Base-by-base conservation (phyloP, 2,113 vertebrate species). In the Hemibates koningsi region DNA sequence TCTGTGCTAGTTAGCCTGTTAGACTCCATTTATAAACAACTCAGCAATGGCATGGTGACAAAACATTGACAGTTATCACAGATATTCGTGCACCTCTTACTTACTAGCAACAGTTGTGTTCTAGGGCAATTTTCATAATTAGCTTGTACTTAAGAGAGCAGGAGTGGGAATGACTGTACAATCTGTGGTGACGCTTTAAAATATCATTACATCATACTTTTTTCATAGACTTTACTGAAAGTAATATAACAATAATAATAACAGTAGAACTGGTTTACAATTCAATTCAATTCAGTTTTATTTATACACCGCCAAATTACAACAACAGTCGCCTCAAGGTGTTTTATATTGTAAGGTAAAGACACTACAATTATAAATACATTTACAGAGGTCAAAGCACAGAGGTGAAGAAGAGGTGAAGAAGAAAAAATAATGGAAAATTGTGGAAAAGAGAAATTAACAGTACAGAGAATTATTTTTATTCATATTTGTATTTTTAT, bases 1-100 rank as follows among this genome's bases (percentile, higher is more conserved):
- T 16, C 86, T 48, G 73, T 2, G 82, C 85, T 82, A 82, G 81
- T 68, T 91, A 76, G 81, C 27, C 45, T 43, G 61, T 89, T 91
- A 84, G 87, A 57, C 38, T 27, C 21, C 68, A 16, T 87, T 80
- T 10, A 79, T 34, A 56, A 86, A 84, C 66, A 79, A 19, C 19
- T 71, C 76, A 43, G 43, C 52, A 48, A 52, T 57, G 45, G 43
- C 66, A 36, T 10, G 66, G 53, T n/a, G 32, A 29, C 27, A n/a
- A 19, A 32, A 57, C 27, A 19, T 1, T 7, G 24, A 11, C 71
- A 78, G 1, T 6, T 78, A 78, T 50, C 71, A 32, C 10, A 19
- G 71, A 78, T 78, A 50, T 11, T 3, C 0, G 4, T 78, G 4
- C 71, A 50, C 16, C 43, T 13, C 27, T 50, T 78, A 32, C 43